A percentile compares a stretch with the other conserved stretches of the same genome.
phyloP scores from a whole-genome alignment of 2,888 invertebrate species.

The Aleiodes testaceus region DNA sequence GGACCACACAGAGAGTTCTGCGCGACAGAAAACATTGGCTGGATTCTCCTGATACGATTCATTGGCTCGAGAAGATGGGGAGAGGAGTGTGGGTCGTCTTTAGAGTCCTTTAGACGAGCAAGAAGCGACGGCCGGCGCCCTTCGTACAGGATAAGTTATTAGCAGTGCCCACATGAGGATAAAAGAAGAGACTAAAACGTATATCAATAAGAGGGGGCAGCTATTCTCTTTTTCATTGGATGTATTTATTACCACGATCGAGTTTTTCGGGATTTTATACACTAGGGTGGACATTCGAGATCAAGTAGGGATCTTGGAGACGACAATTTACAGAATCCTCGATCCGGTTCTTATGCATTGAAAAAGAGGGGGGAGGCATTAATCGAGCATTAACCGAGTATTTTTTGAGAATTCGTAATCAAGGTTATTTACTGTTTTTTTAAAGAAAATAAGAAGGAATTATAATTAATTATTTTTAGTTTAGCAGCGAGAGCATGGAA shows the following conservation, averaged over 20 bases:
- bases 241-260: constrained; percentile 61
- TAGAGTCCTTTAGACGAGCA: constrained; percentile 63
- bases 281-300: not conserved
- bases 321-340: constrained; percentile 28
- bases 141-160: constrained; percentile 68
- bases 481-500: no score
- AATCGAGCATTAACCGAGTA: constrained; percentile 28
- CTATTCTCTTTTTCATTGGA: constrained; percentile 45
- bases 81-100: constrained; percentile 33
- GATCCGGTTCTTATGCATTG: constrained; percentile 38
- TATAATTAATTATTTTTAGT: no score
- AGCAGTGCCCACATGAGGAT: constrained; percentile 55
- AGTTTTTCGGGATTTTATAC: constrained; percentile 53
- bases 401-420: no score
- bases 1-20: constrained; percentile 69
- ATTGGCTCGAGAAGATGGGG: constrained; percentile 29
- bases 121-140: constrained; percentile 62
- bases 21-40: constrained; percentile 64
- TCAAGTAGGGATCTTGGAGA: not conserved
- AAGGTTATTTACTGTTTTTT: no score
- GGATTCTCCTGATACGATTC: constrained; percentile 32
- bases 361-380: no score
- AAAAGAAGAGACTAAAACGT: constrained; percentile 53
- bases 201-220: constrained; percentile 62
- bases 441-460: no score